A percentile compares a stretch with the other conserved stretches of the same genome.
Evolutionary conservation across 2,113 vertebrate genomes (phyloP).

Genomic region (Chloebia gouldiae): DNA sequence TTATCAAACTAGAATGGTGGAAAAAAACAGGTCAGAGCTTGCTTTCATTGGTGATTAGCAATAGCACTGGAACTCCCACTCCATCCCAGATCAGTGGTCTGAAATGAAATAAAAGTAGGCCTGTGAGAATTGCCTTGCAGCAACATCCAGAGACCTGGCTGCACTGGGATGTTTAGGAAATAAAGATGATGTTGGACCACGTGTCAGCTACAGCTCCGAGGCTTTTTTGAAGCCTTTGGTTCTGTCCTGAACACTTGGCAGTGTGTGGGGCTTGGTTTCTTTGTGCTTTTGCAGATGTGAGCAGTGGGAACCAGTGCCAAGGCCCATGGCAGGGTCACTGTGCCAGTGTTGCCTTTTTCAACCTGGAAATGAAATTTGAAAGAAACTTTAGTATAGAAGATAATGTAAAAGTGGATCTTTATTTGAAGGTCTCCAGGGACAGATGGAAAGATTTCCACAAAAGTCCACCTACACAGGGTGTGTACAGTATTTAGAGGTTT

Average conservation of each 20-base stretch:
- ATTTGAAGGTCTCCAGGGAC: not conserved
- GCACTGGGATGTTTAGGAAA: not conserved
- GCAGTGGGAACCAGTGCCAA: not conserved
- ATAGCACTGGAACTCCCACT: not conserved
- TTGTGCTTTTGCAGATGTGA: not conserved
- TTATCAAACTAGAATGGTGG: not conserved
- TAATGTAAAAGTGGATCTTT: not conserved
- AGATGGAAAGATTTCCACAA: no score
- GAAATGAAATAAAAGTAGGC: not conserved
- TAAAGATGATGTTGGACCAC: not conserved
- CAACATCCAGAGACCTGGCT: not conserved
- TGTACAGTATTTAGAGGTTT: not conserved
- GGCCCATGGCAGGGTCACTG: fast-evolving
- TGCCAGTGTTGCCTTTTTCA: not conserved
- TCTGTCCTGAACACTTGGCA: not conserved
- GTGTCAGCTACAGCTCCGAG: not conserved
- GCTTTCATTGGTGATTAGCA: not conserved
- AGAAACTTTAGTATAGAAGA: not conserved
- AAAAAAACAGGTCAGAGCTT: not conserved
- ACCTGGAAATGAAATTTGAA: not conserved
- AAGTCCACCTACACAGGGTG: no score
- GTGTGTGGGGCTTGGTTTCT: not conserved
- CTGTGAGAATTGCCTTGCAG: not conserved
- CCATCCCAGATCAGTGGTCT: not conserved
- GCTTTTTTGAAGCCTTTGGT: not conserved